These are phyloP conservation scores for Eristalis pertinax DNA, from an alignment of 2,888 invertebrate genomes.

Conservation along the genomic window DNA sequence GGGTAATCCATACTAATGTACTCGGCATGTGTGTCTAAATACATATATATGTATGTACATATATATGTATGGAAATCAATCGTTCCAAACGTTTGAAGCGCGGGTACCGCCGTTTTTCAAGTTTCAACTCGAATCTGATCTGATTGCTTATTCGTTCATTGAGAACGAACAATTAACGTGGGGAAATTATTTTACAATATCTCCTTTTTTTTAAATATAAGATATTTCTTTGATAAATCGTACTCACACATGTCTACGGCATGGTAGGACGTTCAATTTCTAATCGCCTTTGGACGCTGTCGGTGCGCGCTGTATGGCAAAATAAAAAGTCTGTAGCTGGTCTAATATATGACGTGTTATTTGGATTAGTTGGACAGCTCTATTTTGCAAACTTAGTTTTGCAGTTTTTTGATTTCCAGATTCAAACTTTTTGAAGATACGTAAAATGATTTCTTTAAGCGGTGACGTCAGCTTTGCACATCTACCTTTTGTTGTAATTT, in stretches of 20 bases:
- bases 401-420: neutral
- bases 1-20: neutral
- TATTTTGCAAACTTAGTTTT: neutral
- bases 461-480: slow-evolving; percentile 12
- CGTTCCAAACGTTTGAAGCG: neutral
- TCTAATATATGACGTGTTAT: neutral
- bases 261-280: neutral
- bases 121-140: neutral
- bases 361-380: neutral
- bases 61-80: neutral
- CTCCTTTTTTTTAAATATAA: neutral
- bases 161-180: neutral
- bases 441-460: neutral
- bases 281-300: neutral
- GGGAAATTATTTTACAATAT: neutral
- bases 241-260: neutral
- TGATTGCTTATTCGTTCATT: neutral
- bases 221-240: neutral
- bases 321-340: neutral
- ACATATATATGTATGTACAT: neutral
- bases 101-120: neutral
- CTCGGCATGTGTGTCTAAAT: neutral
- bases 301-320: too few species aligned
- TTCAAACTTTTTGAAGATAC: neutral
- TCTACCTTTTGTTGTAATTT: neutral